Base-by-base conservation (phyloP, 2,797 vertebrate species). In the Ambastaia sidthimunki region DNA sequence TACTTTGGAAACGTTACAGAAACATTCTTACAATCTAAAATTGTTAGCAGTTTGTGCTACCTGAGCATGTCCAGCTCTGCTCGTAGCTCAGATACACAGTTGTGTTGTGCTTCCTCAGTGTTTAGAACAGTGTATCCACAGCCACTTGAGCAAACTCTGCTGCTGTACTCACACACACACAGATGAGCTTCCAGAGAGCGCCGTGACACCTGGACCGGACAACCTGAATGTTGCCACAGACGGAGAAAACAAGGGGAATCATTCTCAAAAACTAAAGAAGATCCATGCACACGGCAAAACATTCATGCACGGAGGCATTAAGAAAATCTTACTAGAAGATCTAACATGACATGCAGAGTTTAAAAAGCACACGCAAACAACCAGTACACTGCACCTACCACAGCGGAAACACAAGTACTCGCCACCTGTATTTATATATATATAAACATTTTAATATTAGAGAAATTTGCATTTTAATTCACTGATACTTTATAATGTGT, bases 31-130 rank as follows among this genome's bases (percentile, higher is more conserved):
- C 9, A 44, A 44, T 10, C 41, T 44, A 44, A 44, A 44, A 44
- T 11, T 10, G 41, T 44, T 41, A 41, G 19, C 5, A 55, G 37
- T 3, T 4, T 37, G 41, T 68, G 62, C 10, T 90, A 96, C 96
- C 96, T 93, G 28, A 97, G 93, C 63, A 96, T 86, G 57, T 97
- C 94, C 78, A 97, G 90, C 73, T 97, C 96, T 0, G 93, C 93
- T 59, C 94, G 94, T 0, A 97, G 91, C 89, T 96, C 96, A 1
- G 95, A 94, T 1, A 96, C 90, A n/a, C 96, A 97, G 82, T 94
- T 96, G 71, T 96, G 96, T 62, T 94, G 95, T 0, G 92, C 85
- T 57, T 94, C 94, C 65, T 96, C 94, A 0, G 86, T 83, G 2
- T 93, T 91, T 74, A 94, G 90, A 1, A 94, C 91, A 21, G 88